Evolutionary conservation across 1,140 invertebrate genomes (phyloP).

Genomic region (Homalodisca vitripennis): DNA sequence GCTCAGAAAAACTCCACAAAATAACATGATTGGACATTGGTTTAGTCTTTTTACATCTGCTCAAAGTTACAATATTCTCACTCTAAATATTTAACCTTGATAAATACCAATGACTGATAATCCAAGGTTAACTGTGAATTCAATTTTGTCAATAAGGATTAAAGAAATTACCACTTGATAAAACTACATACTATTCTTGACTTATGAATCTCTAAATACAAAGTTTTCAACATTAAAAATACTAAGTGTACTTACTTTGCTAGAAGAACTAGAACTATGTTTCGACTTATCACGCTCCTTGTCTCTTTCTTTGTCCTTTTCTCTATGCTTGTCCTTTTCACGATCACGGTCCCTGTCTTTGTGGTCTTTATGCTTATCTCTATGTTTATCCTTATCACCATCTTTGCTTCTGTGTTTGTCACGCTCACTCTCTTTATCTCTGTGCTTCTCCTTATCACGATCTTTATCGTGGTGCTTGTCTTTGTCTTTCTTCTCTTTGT

Average conservation of each 20-base stretch:
- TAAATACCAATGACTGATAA: no score
- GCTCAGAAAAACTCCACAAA: no score
- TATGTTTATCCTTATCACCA: conserved; percentile 46
- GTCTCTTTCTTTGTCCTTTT: conserved; percentile 45
- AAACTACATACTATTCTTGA: no score
- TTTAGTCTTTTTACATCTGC: no score
- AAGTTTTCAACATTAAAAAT: no score
- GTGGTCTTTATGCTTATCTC: conserved; percentile 54
- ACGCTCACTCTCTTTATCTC: conserved; percentile 44
- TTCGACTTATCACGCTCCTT: conserved; percentile 50
- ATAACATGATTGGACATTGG: no score
- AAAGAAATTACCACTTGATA: no score
- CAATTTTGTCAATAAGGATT: no score
- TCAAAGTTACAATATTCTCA: no score
- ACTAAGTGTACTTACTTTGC: conserved; percentile 32
- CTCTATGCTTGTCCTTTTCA: conserved; percentile 49
- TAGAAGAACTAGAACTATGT: conserved; percentile 46
- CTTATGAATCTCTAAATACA: no score
- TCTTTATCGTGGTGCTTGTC: conserved; percentile 43
- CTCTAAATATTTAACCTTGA: no score
- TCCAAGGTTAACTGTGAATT: no score
- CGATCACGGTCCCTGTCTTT: conserved; percentile 40
- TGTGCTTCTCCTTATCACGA: conserved; percentile 45
- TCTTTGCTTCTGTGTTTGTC: conserved; percentile 41
- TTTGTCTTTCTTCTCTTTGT: conserved; percentile 40